Base-by-base conservation (phyloP, 2,888 invertebrate species). In the Rhodophaea formosa region DNA sequence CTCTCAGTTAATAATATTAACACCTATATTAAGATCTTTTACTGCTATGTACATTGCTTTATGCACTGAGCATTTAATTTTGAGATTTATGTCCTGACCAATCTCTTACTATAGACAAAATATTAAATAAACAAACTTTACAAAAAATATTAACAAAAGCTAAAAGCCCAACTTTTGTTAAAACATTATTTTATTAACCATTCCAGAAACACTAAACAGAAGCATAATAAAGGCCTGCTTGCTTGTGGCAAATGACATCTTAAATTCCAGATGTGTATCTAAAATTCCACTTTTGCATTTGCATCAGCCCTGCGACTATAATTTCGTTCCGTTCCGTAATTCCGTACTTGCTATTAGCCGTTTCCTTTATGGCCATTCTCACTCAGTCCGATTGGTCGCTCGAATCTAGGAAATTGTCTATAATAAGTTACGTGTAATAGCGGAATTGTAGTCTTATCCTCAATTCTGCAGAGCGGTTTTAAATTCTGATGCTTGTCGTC, bases 361-460 rank as follows among this genome's bases (percentile, higher is more conserved):
- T 80, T 80, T 84, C 83, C 82, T 82, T 84, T 86, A 86, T 81
- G 73, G 80, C 77, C 74, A 69, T 77, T 82, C 80, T 85, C 82
- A 86, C 87, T 88, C 84, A 82, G 77, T 66, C 70, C 79, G 79
- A 87, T 87, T 87, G 87, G 82, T 84, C 82, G 71, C 80, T 80
- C 72, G 70, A 75, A 75, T 72, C 75, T 76, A 80, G 81, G 82
- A 83, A 82, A 86, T 85, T 81, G 83, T 82, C 81, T 74, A 80
- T 82, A 81, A 82, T 82, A 82, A 84, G 74, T 84, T 81, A 84
- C 76, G 74, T 74, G 75, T 82, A 79, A 85, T 79, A 70, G 75
- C 51, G 52, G 58, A 49, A 57, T 58, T 55, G 55, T 52, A 53
- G 15, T 17, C 52, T 45, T 57, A 51, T 57, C 53, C 53, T 53